Evolutionary conservation across 2,888 invertebrate genomes (phyloP).

Genomic region (Acanthosepion pharaonis): DNA sequence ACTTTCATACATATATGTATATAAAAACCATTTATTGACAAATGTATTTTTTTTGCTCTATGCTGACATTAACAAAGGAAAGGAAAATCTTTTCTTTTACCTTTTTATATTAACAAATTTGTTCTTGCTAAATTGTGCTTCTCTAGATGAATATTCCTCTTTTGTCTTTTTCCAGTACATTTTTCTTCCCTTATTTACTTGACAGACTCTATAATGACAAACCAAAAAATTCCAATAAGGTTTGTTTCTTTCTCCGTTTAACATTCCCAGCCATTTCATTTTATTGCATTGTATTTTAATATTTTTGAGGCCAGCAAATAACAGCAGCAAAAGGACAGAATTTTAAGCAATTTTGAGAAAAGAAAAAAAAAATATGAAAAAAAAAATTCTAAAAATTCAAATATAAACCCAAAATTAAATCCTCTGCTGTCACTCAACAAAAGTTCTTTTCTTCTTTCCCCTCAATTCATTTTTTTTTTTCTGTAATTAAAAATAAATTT

Average conservation of each 20-base stretch:
- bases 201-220: constrained; percentile 20
- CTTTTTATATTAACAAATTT: neutral
- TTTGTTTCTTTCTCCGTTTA: neutral
- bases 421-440: constrained; percentile 25
- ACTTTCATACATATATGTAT: neutral
- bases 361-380: too few species aligned
- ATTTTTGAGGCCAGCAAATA: neutral
- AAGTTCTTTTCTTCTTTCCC: neutral
- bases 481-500: neutral
- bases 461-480: neutral
- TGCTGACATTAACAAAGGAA: too few species aligned
- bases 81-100: neutral
- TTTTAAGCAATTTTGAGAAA: neutral
- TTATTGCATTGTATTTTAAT: neutral
- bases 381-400: neutral
- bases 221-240: constrained; percentile 8
- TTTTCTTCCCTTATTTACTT: neutral
- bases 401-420: constrained; percentile 9
- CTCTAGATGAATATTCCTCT: neutral
- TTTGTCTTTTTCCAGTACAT: neutral
- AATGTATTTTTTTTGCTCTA: too few species aligned
- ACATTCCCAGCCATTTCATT: neutral
- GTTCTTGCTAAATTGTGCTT: neutral
- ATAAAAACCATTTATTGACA: too few species aligned
- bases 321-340: neutral